Evolutionary conservation across 2,888 invertebrate species (phyloP), one percentile per base, ranked within the genome.

Genomic region (Blomia tropicalis): DNA sequence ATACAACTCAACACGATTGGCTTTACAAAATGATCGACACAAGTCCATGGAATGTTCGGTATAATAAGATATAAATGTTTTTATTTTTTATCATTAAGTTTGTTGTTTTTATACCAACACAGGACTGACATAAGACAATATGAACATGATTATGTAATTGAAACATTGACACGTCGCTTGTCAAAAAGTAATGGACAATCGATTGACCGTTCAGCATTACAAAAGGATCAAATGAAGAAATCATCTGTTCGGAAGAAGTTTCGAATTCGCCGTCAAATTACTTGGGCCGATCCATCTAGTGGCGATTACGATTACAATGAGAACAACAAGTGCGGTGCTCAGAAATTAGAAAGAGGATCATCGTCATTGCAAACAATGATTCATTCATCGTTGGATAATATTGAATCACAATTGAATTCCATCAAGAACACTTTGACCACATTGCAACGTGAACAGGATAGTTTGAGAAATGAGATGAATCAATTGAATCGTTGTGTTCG

Each of bases 121-220:
- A 78, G 83, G 62, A 87, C 88, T 67, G 92, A 93, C 73, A 74
- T 87, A 27, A 77, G 85, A 66, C 92, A 92, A 71, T 91, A 83
- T 72, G 92, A 93, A 72, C 80, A 81, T 4, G 81, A 86, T 60
- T 91, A 83, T 72, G 77, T 83, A 58, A 83, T 92, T 43, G 78
- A 82, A 63, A 87, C 88, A 1, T 82, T 84, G 72, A 84, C 85
- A 5, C 79, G 81, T 62, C 84, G 84, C 72, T 81, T 81, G 68
- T 83, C 85, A 53, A 81, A 83, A 70, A 82, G 84, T 69, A 78
- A 83, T 66, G 53, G 36, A 11, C 29, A 23, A 19, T 41, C 58
- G 23, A 81, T 83, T 32, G 11, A 30, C 56, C 25, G 11, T n/a
- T 19, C 25, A 47, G 14, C 17, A 14, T n/a, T 14, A 19, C 47